Base-by-base conservation (phyloP, 1,140 invertebrate species). In the Tribolium madens region DNA sequence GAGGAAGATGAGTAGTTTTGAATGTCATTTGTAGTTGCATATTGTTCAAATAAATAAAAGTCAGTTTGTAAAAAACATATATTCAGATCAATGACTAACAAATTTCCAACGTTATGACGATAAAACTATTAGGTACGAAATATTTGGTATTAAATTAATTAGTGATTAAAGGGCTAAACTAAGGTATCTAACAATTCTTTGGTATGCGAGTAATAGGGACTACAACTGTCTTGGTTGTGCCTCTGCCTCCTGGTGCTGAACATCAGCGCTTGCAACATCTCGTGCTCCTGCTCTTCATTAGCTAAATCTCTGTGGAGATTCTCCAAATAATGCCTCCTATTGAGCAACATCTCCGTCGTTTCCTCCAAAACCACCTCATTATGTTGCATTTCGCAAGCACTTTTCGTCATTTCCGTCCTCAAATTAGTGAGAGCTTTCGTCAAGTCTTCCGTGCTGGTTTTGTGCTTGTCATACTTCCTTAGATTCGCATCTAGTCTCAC, bases 401-500 rank as follows among this genome's bases (percentile, higher is more conserved):
- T 89, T 81, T 86, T 87, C 73, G 89, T 86, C 84, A 90, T 84
- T 79, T 91, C 87, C 81, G 87, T 85, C 68, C 88, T 86, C 79
- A 89, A 86, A 74, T 87, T 86, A 7, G 87, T 84, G 0, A 90
- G 81, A 81, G 87, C 87, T 47, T 86, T 85, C 0, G 86, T 85
- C 82, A 90, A 84, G 84, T 88, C 89, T 47, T 87, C 88, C 52
- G 87, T 87, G 13, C 87, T 88, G 68, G 88, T 87, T 81, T 89
- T 89, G 75, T 89, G 89, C 73, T 90, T 88, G 72, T 90, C 88
- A 81, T 92, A 90, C 75, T 92, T 87, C 79, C 90, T 89, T 6
- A 93, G 87, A 85, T 92, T 92, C 0, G 89, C 88, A 48, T 90
- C 90, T 60, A 94, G 82, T 79, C 92, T 85, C 1, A 91, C 89